These are phyloP conservation scores for Halcyon badia DNA, from an alignment of 2,797 vertebrate species.

Conservation along the genomic window DNA sequence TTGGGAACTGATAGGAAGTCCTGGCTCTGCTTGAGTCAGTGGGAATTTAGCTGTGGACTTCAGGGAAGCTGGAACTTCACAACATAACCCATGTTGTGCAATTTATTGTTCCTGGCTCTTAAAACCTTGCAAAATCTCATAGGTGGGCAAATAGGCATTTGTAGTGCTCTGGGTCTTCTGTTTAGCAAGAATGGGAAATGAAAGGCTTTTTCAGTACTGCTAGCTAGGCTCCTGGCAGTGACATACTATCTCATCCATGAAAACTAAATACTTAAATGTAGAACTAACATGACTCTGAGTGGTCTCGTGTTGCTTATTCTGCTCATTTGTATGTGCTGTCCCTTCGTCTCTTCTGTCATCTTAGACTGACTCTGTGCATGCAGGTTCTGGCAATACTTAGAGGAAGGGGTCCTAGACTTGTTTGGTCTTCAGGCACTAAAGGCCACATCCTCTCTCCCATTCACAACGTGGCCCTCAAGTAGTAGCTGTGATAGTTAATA, in stretches of 20 bases:
- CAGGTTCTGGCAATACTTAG: not conserved
- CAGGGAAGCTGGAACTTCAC: conserved; percentile 17
- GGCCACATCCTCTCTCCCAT: not conserved
- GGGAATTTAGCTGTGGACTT: conserved; percentile 48
- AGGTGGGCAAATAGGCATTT: not conserved
- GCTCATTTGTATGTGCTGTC: not conserved
- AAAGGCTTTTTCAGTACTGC: not conserved
- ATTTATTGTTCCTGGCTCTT: not conserved
- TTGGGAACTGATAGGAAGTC: conserved; percentile 60
- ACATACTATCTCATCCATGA: not conserved
- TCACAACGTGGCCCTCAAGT: not conserved
- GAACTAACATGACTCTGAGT: not conserved
- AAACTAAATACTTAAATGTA: not conserved
- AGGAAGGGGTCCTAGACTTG: not conserved
- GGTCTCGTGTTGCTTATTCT: not conserved
- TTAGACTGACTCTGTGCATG: not conserved
- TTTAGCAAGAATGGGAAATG: not conserved
- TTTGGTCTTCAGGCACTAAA: not conserved
- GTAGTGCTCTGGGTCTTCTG: not conserved
- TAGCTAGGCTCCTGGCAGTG: not conserved
- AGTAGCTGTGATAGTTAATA: not conserved
- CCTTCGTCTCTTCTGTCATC: not conserved
- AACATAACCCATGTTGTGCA: not conserved
- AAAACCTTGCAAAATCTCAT: not conserved
- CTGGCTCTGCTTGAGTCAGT: conserved; percentile 52